These are phyloP conservation scores for Nezara viridula DNA, from an alignment of 2,888 invertebrate genomes.

Conservation along the genomic window DNA sequence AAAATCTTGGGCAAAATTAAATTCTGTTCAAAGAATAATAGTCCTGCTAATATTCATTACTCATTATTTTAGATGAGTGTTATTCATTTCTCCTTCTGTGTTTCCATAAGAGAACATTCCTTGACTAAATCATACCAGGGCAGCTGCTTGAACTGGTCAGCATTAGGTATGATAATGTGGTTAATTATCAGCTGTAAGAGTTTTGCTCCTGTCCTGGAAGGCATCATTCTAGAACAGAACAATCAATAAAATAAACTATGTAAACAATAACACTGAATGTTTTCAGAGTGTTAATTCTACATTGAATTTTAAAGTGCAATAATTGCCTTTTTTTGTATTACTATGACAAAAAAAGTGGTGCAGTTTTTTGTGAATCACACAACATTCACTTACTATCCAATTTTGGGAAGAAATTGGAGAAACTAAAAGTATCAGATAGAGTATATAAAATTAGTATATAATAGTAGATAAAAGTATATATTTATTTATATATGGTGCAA, in stretches of 20 bases:
- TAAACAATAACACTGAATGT: too few relatives aligned
- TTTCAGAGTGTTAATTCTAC: too few relatives aligned
- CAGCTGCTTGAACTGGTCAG: background rate
- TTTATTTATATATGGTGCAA: too few relatives aligned
- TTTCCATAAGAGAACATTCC: background rate
- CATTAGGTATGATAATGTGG: background rate
- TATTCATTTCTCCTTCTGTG: background rate
- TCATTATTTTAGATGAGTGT: background rate
- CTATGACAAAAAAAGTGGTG: too few relatives aligned
- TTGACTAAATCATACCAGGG: background rate
- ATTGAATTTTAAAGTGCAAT: too few relatives aligned
- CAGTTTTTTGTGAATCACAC: too few relatives aligned
- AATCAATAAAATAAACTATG: background rate
- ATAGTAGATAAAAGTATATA: too few relatives aligned
- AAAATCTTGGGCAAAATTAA: background rate
- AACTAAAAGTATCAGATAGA: too few relatives aligned
- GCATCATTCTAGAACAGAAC: background rate
- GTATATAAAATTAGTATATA: too few relatives aligned
- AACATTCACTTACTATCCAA: too few relatives aligned
- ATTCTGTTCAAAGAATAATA: background rate
- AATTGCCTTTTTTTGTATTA: too few relatives aligned
- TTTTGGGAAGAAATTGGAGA: too few relatives aligned
- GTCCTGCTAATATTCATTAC: background rate
- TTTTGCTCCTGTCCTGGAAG: background rate
- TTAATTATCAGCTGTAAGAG: background rate